phyloP scores from a whole-genome alignment of 1,140 invertebrate genomes.

The Apis dorsata region DNA sequence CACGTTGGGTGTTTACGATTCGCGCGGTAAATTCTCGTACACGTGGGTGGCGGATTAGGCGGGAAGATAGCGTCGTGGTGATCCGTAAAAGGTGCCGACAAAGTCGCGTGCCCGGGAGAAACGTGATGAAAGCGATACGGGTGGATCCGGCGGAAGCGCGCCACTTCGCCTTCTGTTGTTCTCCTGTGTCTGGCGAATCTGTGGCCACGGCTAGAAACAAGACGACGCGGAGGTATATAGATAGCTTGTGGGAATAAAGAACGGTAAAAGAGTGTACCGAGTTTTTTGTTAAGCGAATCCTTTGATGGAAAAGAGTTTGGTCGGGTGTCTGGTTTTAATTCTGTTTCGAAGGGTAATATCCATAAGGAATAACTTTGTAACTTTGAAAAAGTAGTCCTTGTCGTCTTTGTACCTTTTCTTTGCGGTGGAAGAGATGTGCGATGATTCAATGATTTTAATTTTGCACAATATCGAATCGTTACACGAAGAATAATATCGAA shows the following conservation, averaged over 20 bases:
- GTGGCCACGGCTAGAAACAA: background rate
- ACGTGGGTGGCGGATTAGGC: constrained; percentile 57
- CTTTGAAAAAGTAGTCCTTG: no score
- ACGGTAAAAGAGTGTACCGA: background rate
- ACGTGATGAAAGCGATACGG: no score
- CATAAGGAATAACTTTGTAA: no score
- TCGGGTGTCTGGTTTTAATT: background rate
- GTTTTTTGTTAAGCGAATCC: background rate
- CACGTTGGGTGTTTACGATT: background rate
- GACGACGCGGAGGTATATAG: background rate
- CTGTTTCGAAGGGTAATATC: no score
- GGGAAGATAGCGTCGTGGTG: constrained; percentile 47
- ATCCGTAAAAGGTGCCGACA: constrained; percentile 63
- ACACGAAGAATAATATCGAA: no score
- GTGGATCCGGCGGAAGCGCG: constrained; percentile 9
- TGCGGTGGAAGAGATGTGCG: no score
- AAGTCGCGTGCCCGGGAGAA: constrained; percentile 50
- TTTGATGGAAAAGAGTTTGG: background rate
- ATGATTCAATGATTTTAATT: no score
- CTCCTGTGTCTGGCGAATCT: background rate
- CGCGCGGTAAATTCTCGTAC: constrained; percentile 18
- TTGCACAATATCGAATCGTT: no score
- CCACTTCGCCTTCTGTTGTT: constrained; percentile 1
- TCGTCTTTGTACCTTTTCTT: no score
- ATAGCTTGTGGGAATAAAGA: background rate